phyloP scores from a whole-genome alignment of 2,113 vertebrate species.

The Aegypius monachus region DNA sequence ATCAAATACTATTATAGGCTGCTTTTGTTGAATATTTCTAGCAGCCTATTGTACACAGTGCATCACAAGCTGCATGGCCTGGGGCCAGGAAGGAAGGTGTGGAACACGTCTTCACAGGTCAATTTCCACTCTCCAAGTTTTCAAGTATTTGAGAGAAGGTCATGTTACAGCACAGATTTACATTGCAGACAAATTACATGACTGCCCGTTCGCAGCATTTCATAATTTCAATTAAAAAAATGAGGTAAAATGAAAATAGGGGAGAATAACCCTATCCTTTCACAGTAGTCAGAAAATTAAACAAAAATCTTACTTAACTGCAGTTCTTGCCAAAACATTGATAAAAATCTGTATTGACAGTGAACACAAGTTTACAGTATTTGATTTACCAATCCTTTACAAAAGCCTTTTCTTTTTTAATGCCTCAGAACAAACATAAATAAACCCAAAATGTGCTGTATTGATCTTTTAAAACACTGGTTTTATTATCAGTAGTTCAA shows the following conservation, averaged over 20 bases:
- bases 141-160: conserved; percentile 68
- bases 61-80: conserved; percentile 10
- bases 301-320: neutral
- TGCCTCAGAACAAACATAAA: neutral
- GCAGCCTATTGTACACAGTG: neutral
- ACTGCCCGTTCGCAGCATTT: conserved; percentile 32
- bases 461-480: neutral
- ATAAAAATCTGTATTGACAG: neutral
- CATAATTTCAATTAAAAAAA: conserved; percentile 52
- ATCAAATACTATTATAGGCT: neutral
- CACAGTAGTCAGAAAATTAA: neutral
- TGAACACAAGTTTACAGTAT: neutral
- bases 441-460: neutral
- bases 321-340: neutral
- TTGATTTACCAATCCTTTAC: neutral
- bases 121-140: conserved; percentile 64
- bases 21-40: neutral
- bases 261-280: neutral
- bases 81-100: conserved; percentile 64
- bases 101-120: conserved; percentile 66
- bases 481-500: neutral
- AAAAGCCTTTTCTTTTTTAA: neutral
- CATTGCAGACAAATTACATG: conserved; percentile 54
- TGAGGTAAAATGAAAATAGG: neutral
- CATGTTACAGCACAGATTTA: conserved; percentile 37